Evolutionary conservation across 2,888 invertebrate genomes (phyloP).

Genomic region (Rotaria macrura): DNA sequence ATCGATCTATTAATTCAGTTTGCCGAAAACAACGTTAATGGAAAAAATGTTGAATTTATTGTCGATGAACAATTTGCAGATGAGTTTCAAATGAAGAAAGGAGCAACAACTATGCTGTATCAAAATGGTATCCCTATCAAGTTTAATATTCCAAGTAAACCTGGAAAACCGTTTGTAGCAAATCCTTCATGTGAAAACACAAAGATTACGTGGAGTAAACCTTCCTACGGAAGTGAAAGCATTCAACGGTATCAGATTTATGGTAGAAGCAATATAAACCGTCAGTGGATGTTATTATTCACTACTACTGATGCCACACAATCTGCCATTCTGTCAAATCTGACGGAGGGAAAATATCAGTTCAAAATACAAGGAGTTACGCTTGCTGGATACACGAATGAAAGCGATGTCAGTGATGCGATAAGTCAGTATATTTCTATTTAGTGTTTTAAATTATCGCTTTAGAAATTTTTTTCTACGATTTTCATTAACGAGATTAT

Average conservation of each 20-base stretch:
- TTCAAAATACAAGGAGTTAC: neutral
- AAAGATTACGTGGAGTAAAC: neutral
- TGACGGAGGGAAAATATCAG: neutral
- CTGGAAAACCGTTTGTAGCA: neutral
- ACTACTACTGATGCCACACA: neutral
- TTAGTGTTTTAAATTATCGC: too few relatives aligned
- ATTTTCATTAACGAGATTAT: too few relatives aligned
- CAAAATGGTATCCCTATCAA: neutral
- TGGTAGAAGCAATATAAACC: neutral
- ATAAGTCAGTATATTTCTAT: neutral
- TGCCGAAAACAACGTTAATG: too few relatives aligned
- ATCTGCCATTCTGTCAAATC: neutral
- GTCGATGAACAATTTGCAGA: too few relatives aligned
- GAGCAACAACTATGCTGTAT: too few relatives aligned
- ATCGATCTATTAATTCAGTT: too few relatives aligned
- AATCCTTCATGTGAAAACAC: neutral
- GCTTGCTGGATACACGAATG: neutral
- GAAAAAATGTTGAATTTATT: too few relatives aligned
- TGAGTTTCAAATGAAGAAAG: too few relatives aligned
- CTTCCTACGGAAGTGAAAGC: neutral
- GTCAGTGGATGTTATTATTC: neutral
- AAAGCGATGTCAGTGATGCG: neutral
- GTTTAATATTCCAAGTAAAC: neutral
- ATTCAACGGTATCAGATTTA: neutral
- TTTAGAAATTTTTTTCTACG: too few relatives aligned